phyloP scores from a whole-genome alignment of 2,888 invertebrate species.

The Lacanobia oleracea region DNA sequence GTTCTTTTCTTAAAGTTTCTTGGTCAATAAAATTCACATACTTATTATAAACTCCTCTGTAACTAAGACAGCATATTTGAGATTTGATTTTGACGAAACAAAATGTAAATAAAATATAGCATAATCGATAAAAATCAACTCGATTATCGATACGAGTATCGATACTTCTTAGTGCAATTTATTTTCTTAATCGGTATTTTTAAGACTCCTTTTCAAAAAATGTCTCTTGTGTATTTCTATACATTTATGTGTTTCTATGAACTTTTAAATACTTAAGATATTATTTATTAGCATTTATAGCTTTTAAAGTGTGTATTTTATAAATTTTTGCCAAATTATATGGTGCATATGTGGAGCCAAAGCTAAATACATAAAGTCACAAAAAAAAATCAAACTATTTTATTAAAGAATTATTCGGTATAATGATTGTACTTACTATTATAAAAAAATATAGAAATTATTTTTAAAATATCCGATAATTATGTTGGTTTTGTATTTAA shows the following conservation, averaged over 20 bases:
- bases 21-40: conserved; percentile 67
- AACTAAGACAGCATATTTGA: conserved; percentile 70
- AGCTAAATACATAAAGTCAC: conserved; percentile 57
- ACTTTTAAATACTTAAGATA: conserved; percentile 33
- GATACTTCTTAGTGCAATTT: conserved; percentile 41
- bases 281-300: conserved; percentile 56
- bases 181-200: conserved; percentile 32
- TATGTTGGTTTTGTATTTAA: conserved; percentile 30
- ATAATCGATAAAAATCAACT: conserved; percentile 10
- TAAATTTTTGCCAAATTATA: conserved; percentile 58
- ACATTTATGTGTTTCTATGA: conserved; percentile 27
- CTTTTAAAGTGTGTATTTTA: conserved; percentile 49
- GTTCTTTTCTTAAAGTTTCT: background rate
- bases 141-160: conserved; percentile 10
- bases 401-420: conserved; percentile 29
- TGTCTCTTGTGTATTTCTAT: conserved; percentile 26
- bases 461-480: conserved; percentile 23
- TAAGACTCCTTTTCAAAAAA: conserved; percentile 34
- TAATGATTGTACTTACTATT: conserved; percentile 61
- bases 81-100: conserved; percentile 58
- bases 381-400: conserved; percentile 45
- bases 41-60: conserved; percentile 67
- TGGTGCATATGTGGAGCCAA: conserved; percentile 53
- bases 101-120: conserved; percentile 27
- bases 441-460: conserved; percentile 13